Conservation (phyloP, 2,113 vertebrate species). For the Bungarus multicinctus region DNA sequence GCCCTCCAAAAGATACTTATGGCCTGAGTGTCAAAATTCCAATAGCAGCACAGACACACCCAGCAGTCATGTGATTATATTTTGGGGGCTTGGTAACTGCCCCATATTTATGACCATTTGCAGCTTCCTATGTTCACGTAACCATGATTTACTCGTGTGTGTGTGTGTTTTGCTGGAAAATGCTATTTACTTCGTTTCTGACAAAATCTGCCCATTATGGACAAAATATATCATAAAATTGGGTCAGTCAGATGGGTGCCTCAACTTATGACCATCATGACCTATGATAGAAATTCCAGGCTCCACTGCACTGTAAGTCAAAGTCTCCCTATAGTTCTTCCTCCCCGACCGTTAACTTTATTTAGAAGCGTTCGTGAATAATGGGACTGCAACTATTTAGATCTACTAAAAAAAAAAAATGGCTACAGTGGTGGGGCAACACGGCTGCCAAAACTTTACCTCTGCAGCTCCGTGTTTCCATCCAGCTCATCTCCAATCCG, state of each 20-base stretch:
- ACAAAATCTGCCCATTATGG: not conserved
- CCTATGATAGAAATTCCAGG: not conserved
- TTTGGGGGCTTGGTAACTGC: not conserved
- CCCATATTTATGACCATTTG: not conserved
- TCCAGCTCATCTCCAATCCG: constrained; percentile 89
- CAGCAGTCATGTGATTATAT: not conserved
- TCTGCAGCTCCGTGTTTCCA: constrained; percentile 79
- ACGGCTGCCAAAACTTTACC: constrained; percentile 55
- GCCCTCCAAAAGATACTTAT: not conserved
- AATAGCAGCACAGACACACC: not conserved
- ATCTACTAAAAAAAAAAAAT: not conserved
- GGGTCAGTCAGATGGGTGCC: not conserved
- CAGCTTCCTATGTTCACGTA: not conserved
- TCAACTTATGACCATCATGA: not conserved
- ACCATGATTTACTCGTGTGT: not conserved
- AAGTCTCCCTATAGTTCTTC: not conserved
- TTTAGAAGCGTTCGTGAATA: not conserved
- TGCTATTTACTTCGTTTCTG: not conserved
- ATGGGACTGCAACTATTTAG: not conserved
- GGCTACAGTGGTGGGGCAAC: too few relatives aligned
- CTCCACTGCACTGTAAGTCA: not conserved
- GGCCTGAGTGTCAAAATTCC: not conserved
- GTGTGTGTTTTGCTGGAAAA: not conserved
- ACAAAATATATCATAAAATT: not conserved
- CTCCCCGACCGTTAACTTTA: not conserved